phyloP scores from a whole-genome alignment of 2,797 vertebrate species.

The Danio choprae region DNA sequence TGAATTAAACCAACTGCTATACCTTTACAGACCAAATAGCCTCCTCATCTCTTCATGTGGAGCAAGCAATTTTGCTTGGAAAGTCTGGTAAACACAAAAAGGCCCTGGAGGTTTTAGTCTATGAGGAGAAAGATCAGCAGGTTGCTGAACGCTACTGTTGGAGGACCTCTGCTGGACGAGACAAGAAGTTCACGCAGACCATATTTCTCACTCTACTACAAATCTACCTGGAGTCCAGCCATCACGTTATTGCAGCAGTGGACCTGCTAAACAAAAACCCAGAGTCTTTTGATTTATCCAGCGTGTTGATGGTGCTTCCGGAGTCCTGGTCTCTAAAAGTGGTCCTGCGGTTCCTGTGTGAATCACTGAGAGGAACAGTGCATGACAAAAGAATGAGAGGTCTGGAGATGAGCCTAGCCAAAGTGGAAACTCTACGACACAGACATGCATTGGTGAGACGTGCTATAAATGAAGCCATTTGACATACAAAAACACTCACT shows the following conservation, averaged over 20 bases:
- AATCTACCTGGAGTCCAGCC: constrained; percentile 66
- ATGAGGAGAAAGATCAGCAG: constrained; percentile 61
- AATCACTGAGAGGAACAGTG: constrained; percentile 68
- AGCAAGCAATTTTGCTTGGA: constrained; percentile 73
- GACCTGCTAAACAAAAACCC: constrained; percentile 73
- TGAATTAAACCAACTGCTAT: background rate
- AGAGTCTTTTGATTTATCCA: constrained; percentile 59
- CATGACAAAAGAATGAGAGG: constrained; percentile 70
- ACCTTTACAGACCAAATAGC: constrained; percentile 65
- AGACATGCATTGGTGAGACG: constrained; percentile 70
- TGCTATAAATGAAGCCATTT: background rate
- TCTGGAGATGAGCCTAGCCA: constrained; percentile 69
- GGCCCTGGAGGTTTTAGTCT: constrained; percentile 73
- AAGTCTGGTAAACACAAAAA: constrained; percentile 66
- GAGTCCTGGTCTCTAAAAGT: constrained; percentile 75
- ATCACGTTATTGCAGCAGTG: constrained; percentile 55
- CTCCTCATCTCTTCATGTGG: constrained; percentile 66
- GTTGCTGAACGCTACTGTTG: constrained; percentile 74
- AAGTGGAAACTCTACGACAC: constrained; percentile 68
- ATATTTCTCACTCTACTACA: constrained; percentile 70
- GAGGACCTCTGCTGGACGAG: constrained; percentile 64
- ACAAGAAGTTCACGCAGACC: constrained; percentile 52
- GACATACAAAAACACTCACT: background rate
- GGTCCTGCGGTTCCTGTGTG: constrained; percentile 67
- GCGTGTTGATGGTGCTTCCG: constrained; percentile 70